Conservation (phyloP, 2,797 vertebrate species). For the Valencia hispanica region DNA sequence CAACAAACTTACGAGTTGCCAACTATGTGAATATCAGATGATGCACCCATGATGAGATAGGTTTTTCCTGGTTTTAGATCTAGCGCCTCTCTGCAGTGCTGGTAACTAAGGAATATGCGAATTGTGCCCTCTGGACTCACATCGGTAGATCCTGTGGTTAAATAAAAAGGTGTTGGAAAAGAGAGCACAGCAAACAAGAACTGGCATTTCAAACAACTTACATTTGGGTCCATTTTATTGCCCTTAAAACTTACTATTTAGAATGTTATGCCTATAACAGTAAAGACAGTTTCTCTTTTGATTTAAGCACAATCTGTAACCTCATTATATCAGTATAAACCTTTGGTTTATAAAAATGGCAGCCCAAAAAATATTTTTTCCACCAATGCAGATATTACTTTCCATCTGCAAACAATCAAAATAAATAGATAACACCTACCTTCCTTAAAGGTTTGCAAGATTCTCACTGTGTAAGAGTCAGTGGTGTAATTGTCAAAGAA, state of each 20-base stretch:
- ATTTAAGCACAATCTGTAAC: neutral
- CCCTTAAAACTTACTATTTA: neutral
- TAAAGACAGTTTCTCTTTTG: neutral
- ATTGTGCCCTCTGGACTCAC: constrained; percentile 16
- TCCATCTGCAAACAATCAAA: neutral
- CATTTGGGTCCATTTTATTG: neutral
- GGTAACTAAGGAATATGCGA: constrained; percentile 56
- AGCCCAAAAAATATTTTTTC: neutral
- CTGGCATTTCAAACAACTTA: neutral
- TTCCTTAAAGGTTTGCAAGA: constrained; percentile 46
- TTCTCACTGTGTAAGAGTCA: constrained; percentile 47
- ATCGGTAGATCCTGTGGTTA: constrained; percentile 56
- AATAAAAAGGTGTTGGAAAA: neutral
- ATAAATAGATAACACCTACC: constrained; percentile 41
- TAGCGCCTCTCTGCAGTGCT: constrained; percentile 58
- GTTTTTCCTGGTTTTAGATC: constrained; percentile 37
- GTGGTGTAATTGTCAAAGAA: neutral
- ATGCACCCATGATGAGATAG: constrained; percentile 74
- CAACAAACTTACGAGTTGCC: constrained; percentile 1
- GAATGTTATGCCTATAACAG: neutral
- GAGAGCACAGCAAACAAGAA: neutral
- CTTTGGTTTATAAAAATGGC: neutral
- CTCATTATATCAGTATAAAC: neutral
- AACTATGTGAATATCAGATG: constrained; percentile 34
- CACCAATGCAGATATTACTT: neutral